Base-by-base conservation (phyloP, 2,888 invertebrate genomes). In the Unio pictorum region DNA sequence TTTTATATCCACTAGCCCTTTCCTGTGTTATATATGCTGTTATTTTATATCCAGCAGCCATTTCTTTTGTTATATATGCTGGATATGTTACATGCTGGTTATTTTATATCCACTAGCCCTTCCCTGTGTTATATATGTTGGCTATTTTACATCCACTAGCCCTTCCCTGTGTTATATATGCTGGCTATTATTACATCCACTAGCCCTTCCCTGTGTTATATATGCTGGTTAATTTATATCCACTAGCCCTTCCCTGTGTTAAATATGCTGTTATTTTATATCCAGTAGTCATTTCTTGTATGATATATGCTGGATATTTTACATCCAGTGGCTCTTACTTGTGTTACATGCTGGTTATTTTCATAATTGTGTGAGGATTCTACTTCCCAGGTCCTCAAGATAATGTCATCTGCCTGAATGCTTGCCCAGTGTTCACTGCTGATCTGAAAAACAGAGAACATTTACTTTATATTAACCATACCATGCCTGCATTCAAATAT, bases 351-450 rank as follows among this genome's bases (percentile, higher is more conserved):
- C 64, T 84, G 82, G 71, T 88, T 88, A 78, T 88, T 88, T 67
- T 87, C 84, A 68, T 89, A 89, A 76, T 86, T 87, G 75, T 88
- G 89, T 1, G 84, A 74, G 7, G 89, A 89, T 71, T 89, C 89
- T 45, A 88, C 83, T 28, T 87, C 86, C 89, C 89, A 89, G 0
- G 84, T 86, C 58, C 86, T 73, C 56, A 89, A 77, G 11, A 88
- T 81, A 54, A 87, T 88, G 66, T 87, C 88, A 45, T 85, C 84
- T 18, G 81, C 79, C 34, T 87, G 78, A 11, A 81, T 71, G 71
- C 71, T 79, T 57, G 73, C 73, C 83, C 84, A 84, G 74, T 84
- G 81, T 5, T 80, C 78, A 78, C 86, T 86, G 23, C 69, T 80
- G 55, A 85, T 81, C 88, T 88, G 72, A 4, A 61, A 70, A 26